phyloP scores from a whole-genome alignment of 2,888 invertebrate genomes.

The Cabera pusaria region DNA sequence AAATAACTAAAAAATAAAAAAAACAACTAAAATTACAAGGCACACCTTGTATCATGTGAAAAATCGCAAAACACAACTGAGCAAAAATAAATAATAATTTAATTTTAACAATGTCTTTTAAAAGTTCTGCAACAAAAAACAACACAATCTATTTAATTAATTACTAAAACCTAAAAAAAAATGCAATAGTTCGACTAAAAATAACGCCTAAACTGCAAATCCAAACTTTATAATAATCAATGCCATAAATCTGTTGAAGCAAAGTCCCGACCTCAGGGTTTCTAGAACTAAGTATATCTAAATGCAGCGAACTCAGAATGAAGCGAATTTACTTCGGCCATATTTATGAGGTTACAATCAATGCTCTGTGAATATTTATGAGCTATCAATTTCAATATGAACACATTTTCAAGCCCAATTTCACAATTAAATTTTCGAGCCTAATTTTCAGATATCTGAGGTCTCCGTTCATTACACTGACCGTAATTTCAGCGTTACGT shows the following conservation, averaged over 20 bases:
- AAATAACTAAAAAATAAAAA: too few relatives aligned
- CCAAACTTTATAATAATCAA: background rate
- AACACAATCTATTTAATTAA: too few relatives aligned
- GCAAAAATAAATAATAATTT: too few relatives aligned
- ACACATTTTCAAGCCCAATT: constrained; percentile 9
- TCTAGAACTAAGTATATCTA: constrained; percentile 11
- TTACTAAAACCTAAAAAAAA: too few relatives aligned
- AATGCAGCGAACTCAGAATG: constrained; percentile 21
- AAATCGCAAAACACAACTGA: too few relatives aligned
- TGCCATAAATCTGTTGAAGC: constrained; percentile 10
- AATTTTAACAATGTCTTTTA: too few relatives aligned
- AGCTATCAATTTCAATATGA: constrained; percentile 18
- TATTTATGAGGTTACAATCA: constrained; percentile 13
- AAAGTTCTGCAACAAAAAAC: too few relatives aligned
- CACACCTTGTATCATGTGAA: too few relatives aligned
- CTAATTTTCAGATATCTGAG: constrained; percentile 1
- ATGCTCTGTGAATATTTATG: constrained; percentile 19
- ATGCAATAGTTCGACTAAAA: too few relatives aligned
- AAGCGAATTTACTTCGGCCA: constrained; percentile 13
- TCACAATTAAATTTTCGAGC: constrained; percentile 1
- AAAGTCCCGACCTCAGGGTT: constrained; percentile 12
- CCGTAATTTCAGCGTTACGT: too few relatives aligned
- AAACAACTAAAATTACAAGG: too few relatives aligned
- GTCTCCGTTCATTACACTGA: background rate
- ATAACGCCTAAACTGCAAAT: too few relatives aligned